Evolutionary conservation across 2,113 vertebrate genomes (phyloP).

Genomic region (Neomonachus schauinslandi): DNA sequence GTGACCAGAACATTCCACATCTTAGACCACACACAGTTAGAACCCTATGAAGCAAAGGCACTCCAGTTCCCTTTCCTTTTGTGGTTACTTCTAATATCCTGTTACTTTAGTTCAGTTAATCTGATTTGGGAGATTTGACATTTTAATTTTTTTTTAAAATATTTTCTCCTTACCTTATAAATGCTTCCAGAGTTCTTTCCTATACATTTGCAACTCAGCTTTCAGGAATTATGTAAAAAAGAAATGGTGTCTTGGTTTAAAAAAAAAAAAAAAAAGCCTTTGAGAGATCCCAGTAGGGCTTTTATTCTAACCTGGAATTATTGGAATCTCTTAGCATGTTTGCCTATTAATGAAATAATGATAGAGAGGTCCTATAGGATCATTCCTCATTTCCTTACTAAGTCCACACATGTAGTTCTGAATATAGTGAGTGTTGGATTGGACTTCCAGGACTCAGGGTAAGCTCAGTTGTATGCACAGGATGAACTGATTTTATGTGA

Average conservation of each 20-base stretch:
- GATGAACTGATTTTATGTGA: not conserved
- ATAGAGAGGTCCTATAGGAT: not conserved
- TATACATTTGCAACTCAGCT: not conserved
- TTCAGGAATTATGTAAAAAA: slow-evolving; percentile 49
- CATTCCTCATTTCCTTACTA: slow-evolving; percentile 25
- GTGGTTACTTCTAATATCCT: slow-evolving; percentile 59
- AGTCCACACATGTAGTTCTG: not conserved
- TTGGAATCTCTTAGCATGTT: not conserved
- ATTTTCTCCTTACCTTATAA: slow-evolving; percentile 56
- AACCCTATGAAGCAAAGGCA: not conserved
- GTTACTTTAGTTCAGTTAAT: slow-evolving; percentile 31
- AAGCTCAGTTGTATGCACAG: not conserved
- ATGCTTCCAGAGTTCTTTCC: slow-evolving; percentile 7
- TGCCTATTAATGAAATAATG: not conserved
- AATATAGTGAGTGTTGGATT: not conserved
- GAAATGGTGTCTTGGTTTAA: not conserved
- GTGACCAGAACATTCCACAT: slow-evolving; percentile 39
- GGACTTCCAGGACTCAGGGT: slow-evolving; percentile 1
- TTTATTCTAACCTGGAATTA: slow-evolving; percentile 22
- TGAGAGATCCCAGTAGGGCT: not conserved
- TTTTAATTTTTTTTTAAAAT: slow-evolving; percentile 33
- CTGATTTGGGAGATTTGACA: slow-evolving; percentile 39
- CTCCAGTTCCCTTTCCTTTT: slow-evolving; percentile 14
- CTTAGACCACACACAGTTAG: slow-evolving; percentile 46
- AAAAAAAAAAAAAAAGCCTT: slow-evolving; percentile 1